Conservation (phyloP, 2,113 vertebrate genomes). For the Chaetops frenatus region DNA sequence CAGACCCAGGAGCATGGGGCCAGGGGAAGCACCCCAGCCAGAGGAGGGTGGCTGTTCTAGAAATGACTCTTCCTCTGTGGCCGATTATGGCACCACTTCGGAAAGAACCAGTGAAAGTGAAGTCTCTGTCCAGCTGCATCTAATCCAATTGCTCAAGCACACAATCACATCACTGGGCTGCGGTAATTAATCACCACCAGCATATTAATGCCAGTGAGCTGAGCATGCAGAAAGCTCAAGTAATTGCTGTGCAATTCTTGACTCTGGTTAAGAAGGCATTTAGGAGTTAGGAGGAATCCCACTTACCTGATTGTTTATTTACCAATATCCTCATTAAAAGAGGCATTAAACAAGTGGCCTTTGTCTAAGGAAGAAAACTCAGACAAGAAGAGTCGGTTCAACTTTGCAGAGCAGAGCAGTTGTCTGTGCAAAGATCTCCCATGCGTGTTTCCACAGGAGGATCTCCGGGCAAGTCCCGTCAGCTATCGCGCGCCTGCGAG, state of each 20-base stretch:
- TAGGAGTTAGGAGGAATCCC: background rate
- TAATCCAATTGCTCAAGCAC: slow-evolving; percentile 49
- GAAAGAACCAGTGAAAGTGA: background rate
- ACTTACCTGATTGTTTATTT: slow-evolving; percentile 4
- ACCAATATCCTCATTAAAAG: background rate
- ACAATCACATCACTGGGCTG: slow-evolving; percentile 25
- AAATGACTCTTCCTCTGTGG: background rate
- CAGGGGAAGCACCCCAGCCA: background rate
- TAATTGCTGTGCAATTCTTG: background rate
- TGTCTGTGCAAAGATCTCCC: background rate
- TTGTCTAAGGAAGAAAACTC: background rate
- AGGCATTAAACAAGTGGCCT: background rate
- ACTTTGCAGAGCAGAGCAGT: background rate
- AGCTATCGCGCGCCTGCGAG: background rate
- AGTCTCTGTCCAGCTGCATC: background rate
- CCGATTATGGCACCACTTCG: background rate
- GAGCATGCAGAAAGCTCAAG: background rate
- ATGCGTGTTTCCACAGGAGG: slow-evolving; percentile 13
- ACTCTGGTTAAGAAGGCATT: background rate
- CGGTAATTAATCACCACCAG: slow-evolving; percentile 30
- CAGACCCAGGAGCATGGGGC: background rate
- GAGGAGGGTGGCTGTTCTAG: background rate
- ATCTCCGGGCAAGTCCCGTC: slow-evolving; percentile 1
- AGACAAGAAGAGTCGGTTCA: background rate
- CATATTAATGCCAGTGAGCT: background rate